Conservation (phyloP, 1,140 invertebrate genomes). For the Colletes gigas region DNA sequence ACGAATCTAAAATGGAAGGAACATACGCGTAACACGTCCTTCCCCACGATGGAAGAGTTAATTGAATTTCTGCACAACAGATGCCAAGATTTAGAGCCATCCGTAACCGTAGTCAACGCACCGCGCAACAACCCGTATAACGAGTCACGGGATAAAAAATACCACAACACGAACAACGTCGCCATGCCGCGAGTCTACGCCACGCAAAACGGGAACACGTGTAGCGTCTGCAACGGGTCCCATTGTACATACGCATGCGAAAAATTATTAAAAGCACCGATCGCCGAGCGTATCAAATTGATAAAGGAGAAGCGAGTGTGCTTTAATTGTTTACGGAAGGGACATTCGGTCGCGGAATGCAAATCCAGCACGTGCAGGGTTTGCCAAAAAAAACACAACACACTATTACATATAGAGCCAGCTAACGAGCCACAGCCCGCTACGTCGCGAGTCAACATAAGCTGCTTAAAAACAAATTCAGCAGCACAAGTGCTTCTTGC, state of each 20-base stretch:
- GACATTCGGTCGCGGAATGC: conserved; percentile 9
- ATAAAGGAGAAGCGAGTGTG: conserved; percentile 18
- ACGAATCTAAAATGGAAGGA: not conserved
- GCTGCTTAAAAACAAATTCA: not conserved
- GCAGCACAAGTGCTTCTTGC: not conserved
- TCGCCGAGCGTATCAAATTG: not conserved
- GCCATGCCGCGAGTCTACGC: not conserved
- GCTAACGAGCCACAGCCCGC: not conserved
- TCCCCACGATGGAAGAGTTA: not conserved
- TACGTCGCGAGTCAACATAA: not conserved
- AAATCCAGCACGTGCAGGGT: conserved; percentile 6
- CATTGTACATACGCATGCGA: conserved; percentile 35
- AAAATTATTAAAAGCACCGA: not conserved
- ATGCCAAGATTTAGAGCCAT: not conserved
- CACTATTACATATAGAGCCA: conserved; percentile 19
- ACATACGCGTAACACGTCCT: not conserved
- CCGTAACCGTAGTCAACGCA: not conserved
- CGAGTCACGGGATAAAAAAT: too few relatives aligned
- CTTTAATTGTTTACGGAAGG: conserved; percentile 34
- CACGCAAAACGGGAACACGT: not conserved
- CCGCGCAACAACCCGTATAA: too few relatives aligned
- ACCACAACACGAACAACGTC: too few relatives aligned
- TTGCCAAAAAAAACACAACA: conserved; percentile 42
- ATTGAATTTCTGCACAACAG: not conserved
- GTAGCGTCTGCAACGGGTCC: conserved; percentile 19